Base-by-base conservation (phyloP, 2,888 invertebrate genomes). In the Clepsis dumicolana region DNA sequence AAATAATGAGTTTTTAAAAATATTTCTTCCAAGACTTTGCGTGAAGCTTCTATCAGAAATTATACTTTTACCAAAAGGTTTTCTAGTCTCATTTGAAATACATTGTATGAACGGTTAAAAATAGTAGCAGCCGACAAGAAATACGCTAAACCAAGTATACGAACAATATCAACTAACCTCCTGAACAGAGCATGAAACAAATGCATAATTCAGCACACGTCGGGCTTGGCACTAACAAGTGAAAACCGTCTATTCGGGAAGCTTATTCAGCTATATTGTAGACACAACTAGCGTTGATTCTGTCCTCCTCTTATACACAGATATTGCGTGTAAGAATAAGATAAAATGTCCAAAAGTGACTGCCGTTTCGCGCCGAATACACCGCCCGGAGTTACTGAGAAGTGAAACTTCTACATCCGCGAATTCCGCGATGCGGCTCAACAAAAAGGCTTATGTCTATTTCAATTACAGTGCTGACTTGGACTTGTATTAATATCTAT, bases 151-250 rank as follows among this genome's bases (percentile, higher is more conserved):
- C 35, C n/a, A n/a, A n/a, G n/a, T n/a, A n/a, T 7, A 35, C 35
- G 8, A 35, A 35, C 35, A 35, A 5, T 8, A 44, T 18, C 44
- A 16, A 18, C 27, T 54, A 18, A 35, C 54, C 32, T 10, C 32
- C 54, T 3, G 10, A 29, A 21, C 54, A 56, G 32, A 4, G 53
- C 29, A 53, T 50, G 14, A 21, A 50, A 4, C 50, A 21, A 12
- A 56, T 56, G 32, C 54, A 56, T 56, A 16, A 56, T 56, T 29
- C 54, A 56, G 14, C 18, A 16, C 27, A 8, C 54, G 54, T 56
- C 54, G 16, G 12, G 54, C 32, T 32, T 18, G 14, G 24, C 50
- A 32, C 32, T 56, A 56, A 56, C 18, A 21, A 56, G 54, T 21
- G 54, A 29, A 54, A 12, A n/a, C 1, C 12, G 10, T 35, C 35